Conservation (phyloP, 2,797 vertebrate genomes). For the Chaunax sp. region DNA sequence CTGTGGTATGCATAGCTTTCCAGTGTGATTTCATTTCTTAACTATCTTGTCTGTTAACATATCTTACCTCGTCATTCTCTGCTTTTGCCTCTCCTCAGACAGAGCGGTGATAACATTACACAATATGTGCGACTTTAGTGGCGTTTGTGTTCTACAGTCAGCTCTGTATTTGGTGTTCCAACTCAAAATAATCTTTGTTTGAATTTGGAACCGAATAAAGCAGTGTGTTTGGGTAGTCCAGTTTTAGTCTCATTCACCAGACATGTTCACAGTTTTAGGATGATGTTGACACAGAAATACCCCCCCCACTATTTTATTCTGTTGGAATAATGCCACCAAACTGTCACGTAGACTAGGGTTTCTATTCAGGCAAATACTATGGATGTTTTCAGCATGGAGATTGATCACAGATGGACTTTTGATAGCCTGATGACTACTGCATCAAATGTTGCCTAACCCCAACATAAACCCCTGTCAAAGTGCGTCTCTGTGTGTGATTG, state of each 20-base stretch:
- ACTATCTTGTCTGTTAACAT: slow-evolving; percentile 13
- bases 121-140: slow-evolving; percentile 4
- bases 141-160: neutral
- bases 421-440: neutral
- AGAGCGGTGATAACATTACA: slow-evolving; percentile 12
- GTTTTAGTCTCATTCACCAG: neutral
- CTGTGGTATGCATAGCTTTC: slow-evolving; percentile 6
- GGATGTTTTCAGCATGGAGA: neutral
- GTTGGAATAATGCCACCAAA: slow-evolving; percentile 7
- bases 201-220: neutral
- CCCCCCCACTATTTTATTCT: neutral
- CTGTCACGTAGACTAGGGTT: neutral
- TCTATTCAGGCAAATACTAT: neutral
- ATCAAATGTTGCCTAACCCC: neutral
- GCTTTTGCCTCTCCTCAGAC: slow-evolving; percentile 7
- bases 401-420: neutral
- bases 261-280: slow-evolving; percentile 7
- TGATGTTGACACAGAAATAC: neutral
- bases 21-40: slow-evolving; percentile 1
- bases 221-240: neutral
- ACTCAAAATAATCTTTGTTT: neutral
- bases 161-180: slow-evolving; percentile 3
- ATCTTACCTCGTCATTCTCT: slow-evolving; percentile 21
- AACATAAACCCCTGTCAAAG: neutral
- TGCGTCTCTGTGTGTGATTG: neutral